Conservation (phyloP, 2,888 invertebrate genomes). For the Pristionchus fissidentatus region DNA sequence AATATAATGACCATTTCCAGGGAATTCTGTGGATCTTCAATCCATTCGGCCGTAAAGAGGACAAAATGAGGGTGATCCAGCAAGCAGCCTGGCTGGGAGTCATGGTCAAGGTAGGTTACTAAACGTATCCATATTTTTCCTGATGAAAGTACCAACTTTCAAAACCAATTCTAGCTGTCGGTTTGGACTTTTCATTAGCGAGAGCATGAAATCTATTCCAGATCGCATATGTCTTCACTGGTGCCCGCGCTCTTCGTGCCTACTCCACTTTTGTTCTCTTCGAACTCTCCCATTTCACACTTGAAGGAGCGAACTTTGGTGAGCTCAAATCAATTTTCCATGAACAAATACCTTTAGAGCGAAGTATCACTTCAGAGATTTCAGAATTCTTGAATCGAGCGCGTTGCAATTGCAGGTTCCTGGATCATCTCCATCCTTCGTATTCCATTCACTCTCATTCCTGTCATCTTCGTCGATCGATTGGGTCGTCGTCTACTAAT, state of each 20-base stretch:
- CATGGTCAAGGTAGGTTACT: conserved; percentile 58
- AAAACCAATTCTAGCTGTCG: no score
- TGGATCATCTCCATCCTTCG: conserved; percentile 54
- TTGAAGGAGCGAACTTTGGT: conserved; percentile 51
- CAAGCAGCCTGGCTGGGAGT: conserved; percentile 64
- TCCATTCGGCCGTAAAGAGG: conserved; percentile 61
- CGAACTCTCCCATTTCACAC: conserved; percentile 56
- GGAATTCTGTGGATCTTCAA: conserved; percentile 63
- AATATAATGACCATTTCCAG: not conserved
- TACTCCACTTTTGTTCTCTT: conserved; percentile 62
- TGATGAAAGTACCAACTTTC: no score
- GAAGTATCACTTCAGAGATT: no score
- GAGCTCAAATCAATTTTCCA: not conserved
- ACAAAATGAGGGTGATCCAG: conserved; percentile 56
- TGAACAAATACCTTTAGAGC: not conserved
- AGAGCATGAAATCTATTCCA: conserved; percentile 34
- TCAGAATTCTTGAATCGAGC: not conserved
- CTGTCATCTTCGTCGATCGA: conserved; percentile 62
- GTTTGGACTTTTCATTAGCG: no score
- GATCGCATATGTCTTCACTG: conserved; percentile 65
- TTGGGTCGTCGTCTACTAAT: conserved; percentile 62
- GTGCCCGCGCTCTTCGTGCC: conserved; percentile 59
- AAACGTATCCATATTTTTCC: not conserved
- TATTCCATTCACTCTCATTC: conserved; percentile 61
- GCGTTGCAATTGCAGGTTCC: not conserved